Evolutionary conservation across 2,113 vertebrate species (phyloP).

Genomic region (Rhinichthys klamathensis): DNA sequence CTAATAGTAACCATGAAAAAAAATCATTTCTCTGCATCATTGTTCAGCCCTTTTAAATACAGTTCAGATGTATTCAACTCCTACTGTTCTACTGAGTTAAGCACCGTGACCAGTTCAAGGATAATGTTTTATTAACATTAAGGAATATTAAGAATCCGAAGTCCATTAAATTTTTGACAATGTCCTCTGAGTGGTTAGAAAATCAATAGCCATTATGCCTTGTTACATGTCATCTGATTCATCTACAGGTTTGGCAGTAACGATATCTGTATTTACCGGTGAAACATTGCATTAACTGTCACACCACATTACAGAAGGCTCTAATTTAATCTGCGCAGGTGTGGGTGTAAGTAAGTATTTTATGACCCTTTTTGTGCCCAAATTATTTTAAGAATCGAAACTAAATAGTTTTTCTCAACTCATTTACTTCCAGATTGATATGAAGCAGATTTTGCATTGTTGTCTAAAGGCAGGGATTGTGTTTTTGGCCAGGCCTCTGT

Average conservation of each 20-base stretch:
- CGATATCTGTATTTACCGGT: slow-evolving; percentile 55
- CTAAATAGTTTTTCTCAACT: slow-evolving; percentile 20
- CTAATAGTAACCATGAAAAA: background rate
- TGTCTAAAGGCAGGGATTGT: background rate
- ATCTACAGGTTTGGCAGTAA: slow-evolving; percentile 35
- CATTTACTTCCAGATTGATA: slow-evolving; percentile 35
- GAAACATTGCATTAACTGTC: slow-evolving; percentile 1
- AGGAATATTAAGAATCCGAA: slow-evolving; percentile 42
- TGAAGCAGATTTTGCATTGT: slow-evolving; percentile 16
- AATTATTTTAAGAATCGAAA: slow-evolving; percentile 10
- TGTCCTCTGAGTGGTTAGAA: slow-evolving; percentile 40
- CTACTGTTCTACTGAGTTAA: background rate
- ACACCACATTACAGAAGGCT: background rate
- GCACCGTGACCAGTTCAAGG: slow-evolving; percentile 23
- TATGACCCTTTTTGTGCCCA: background rate
- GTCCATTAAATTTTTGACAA: slow-evolving; percentile 45
- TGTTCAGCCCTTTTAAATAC: background rate
- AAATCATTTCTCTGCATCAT: background rate
- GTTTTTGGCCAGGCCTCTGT: slow-evolving; percentile 33
- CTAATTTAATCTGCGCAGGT: background rate
- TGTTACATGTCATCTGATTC: slow-evolving; percentile 42
- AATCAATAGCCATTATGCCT: slow-evolving; percentile 50
- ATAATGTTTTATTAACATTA: slow-evolving; percentile 52
- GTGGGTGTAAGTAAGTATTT: slow-evolving; percentile 25
- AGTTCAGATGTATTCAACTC: background rate